Base-by-base conservation (phyloP, 2,113 vertebrate genomes). In the Tachysurus fulvidraco region DNA sequence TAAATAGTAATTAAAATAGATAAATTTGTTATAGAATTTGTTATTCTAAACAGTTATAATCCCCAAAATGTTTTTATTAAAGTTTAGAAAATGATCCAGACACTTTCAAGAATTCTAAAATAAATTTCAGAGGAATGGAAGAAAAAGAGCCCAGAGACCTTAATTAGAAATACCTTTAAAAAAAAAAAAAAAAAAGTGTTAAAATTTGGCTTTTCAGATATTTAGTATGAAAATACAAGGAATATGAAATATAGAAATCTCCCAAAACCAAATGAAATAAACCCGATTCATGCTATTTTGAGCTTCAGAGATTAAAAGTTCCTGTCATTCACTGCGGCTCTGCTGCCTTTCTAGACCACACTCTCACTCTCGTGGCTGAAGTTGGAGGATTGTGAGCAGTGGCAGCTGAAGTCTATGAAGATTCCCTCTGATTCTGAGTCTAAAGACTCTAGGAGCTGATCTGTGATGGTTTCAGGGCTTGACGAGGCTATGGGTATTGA, bases 361-460 rank as follows among this genome's bases (percentile, higher is more conserved):
- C 94, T 93, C 83, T 89, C 96, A 87, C 94, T 93, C 0, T 95
- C 90, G 71, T 91, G 91, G 41, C 93, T 95, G 77, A 95, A 93
- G 0, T 85, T 90, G 0, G 95, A 92, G 0, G 92, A 86, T 44
- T 89, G 93, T 0, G 96, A 94, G 84, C 90, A 90, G 0, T 93
- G 93, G 5, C 89, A 91, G 23, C 95, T 92, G 88, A 99, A 99
- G 94, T 98, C 95, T 83, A 99, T 96, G 93, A 98, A 98, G 91
- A 99, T 98, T 5, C 97, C 97, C 69, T 97, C 97, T 0, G 93
- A 94, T 85, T 98, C 97, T 0, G 96, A 98, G 92, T 97, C 97
- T 0, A 94, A 90, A 0, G 96, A 97, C 90, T 96, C 97, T 89
- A 95, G 91, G 88, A 95, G 93, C 90, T 94, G 95, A 92, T 96